These are phyloP conservation scores for Argopecten irradians DNA, from an alignment of 1,140 invertebrate genomes.

Conservation along the genomic window DNA sequence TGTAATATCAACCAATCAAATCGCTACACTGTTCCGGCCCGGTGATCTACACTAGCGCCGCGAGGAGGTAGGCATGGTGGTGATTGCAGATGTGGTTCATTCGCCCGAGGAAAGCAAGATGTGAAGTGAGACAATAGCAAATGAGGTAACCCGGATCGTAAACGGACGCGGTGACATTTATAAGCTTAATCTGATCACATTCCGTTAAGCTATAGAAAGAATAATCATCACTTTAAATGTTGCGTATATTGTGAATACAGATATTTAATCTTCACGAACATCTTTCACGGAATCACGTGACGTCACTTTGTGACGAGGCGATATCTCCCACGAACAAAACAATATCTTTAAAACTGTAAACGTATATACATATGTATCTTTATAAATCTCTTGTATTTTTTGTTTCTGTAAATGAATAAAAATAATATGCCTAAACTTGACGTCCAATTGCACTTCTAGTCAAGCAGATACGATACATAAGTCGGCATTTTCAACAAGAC, in stretches of 20 bases:
- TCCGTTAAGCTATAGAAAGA: background rate
- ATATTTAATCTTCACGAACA: background rate
- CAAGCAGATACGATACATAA: too few relatives aligned
- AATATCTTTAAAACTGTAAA: too few relatives aligned
- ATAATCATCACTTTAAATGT: background rate
- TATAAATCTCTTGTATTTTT: too few relatives aligned
- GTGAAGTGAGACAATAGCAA: background rate
- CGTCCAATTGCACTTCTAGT: too few relatives aligned
- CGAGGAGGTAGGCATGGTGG: background rate
- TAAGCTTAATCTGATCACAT: background rate
- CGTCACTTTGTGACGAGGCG: background rate
- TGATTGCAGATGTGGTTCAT: background rate
- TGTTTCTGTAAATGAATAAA: too few relatives aligned
- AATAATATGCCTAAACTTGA: too few relatives aligned
- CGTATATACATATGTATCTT: too few relatives aligned
- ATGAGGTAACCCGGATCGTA: slow-evolving; percentile 7
- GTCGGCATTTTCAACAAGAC: too few relatives aligned
- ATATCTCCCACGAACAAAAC: background rate
- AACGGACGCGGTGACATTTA: background rate
- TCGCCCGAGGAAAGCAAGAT: background rate
- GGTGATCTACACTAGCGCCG: background rate
- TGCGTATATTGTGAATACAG: background rate
- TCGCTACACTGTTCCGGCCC: background rate
- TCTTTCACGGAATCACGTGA: background rate
- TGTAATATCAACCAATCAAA: background rate